Evolutionary conservation across 2,797 vertebrate species (phyloP).

Genomic region (Taeniopygia guttata): DNA sequence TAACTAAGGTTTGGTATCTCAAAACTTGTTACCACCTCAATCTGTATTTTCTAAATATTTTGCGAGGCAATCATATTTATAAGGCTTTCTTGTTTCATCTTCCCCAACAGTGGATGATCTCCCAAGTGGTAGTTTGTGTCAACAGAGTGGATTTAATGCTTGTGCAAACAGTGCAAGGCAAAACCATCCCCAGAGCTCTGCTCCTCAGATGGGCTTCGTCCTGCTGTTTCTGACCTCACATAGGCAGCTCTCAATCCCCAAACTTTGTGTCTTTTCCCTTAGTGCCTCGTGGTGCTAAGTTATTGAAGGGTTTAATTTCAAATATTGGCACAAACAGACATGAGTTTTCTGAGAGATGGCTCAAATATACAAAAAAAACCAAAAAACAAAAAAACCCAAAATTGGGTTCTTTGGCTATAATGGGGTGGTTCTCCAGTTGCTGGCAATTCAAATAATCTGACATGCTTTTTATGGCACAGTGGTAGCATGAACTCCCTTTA

Average conservation of each 20-base stretch:
- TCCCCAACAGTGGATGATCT: too few relatives aligned
- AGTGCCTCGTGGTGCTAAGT: neutral
- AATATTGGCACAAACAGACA: neutral
- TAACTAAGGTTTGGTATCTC: too few relatives aligned
- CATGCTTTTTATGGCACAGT: neutral
- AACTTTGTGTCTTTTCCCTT: neutral
- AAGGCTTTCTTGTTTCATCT: too few relatives aligned
- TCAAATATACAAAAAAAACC: neutral
- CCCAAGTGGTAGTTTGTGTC: neutral
- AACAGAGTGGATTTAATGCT: neutral
- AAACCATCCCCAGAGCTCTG: neutral
- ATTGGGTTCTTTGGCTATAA: neutral
- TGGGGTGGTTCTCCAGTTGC: neutral
- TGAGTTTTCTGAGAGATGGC: neutral
- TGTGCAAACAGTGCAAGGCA: neutral
- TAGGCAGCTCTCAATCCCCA: neutral
- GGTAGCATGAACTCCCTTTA: neutral
- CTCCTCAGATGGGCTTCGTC: neutral
- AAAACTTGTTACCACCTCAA: too few relatives aligned
- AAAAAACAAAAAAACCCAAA: too few relatives aligned
- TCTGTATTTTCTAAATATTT: too few relatives aligned
- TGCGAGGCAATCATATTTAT: too few relatives aligned
- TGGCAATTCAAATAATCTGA: neutral
- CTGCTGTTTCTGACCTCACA: neutral
- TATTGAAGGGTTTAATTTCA: neutral